Evolutionary conservation across 2,888 invertebrate species (phyloP), one percentile per base, ranked within the genome.

Genomic region (Synanthedon formicaeformis): DNA sequence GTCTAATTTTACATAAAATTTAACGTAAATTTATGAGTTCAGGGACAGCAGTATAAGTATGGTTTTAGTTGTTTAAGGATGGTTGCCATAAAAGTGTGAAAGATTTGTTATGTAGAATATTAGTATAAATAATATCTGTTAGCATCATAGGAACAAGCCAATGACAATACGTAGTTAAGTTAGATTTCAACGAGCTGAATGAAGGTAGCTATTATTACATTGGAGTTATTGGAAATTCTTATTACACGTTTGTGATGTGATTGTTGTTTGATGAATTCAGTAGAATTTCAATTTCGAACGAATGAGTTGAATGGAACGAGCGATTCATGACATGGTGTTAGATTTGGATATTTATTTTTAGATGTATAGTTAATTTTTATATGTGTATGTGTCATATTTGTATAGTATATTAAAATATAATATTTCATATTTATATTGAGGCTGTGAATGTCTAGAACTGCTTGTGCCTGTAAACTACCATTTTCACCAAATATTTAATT

Each of bases 241-340:
- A 8, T 45, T 12, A 45, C 14, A 45, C 45, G 11, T 34, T 34
- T 34, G 8, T 34, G 34, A 34, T 34, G 10, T 34, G 34, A 27
- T 34, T 34, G 34, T 34, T 34, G 34, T 34, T 34, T 34, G 8
- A 34, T 34, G 10, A 34, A 2, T 34, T 34, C 34, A 34, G 2
- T 34, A 8, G 10, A 2, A 34, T 10, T 34, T 34, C 1, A 34
- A 34, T 34, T 45, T 6, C 45, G 49, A 57, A 53, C 52, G 57
- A 60, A 52, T 60, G n/a, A 27, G 58, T 53, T 56, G 54, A 56
- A 55, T 62, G 64, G 63, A 64, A 74, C 78, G 78, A 71, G 65
- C 60, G 68, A 62, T 65, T 76, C 78, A 78, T 79, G 77, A 78
- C 79, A 76, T 65, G 63, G 45, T 45, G 45, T 45, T 45, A 51